Conservation (phyloP, 2,113 vertebrate genomes). For the Saguinus imperator region DNA sequence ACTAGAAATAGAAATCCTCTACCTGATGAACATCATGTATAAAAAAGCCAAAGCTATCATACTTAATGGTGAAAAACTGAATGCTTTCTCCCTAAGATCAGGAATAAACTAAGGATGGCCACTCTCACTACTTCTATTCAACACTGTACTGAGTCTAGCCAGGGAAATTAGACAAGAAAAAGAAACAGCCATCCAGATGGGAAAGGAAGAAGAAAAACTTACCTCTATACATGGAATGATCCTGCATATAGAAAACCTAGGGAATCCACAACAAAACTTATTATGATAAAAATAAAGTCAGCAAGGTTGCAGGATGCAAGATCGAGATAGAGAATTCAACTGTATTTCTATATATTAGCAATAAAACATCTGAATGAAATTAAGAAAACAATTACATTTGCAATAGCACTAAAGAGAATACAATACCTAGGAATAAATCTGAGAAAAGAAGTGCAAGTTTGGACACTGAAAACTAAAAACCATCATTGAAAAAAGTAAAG, state of each 20-base stretch:
- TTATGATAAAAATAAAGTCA: background rate
- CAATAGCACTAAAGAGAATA: background rate
- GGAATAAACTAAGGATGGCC: background rate
- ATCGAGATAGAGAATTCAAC: background rate
- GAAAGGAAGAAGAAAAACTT: background rate
- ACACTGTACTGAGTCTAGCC: background rate
- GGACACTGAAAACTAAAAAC: background rate
- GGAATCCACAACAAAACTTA: background rate
- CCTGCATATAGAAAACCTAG: background rate
- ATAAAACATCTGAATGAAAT: background rate
- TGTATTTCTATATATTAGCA: background rate
- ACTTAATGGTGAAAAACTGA: background rate
- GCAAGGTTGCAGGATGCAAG: background rate
- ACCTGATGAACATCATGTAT: background rate
- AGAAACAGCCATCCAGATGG: background rate
- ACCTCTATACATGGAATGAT: background rate
- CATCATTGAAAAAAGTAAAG: background rate
- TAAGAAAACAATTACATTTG: background rate
- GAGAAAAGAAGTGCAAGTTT: background rate
- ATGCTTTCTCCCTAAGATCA: background rate
- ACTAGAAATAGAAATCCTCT: background rate
- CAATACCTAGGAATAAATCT: background rate
- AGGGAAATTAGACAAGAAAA: background rate
- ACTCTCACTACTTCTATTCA: background rate
- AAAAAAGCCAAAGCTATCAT: background rate